Conservation (phyloP, 2,888 invertebrate species). For the Trachelus iudaicus region DNA sequence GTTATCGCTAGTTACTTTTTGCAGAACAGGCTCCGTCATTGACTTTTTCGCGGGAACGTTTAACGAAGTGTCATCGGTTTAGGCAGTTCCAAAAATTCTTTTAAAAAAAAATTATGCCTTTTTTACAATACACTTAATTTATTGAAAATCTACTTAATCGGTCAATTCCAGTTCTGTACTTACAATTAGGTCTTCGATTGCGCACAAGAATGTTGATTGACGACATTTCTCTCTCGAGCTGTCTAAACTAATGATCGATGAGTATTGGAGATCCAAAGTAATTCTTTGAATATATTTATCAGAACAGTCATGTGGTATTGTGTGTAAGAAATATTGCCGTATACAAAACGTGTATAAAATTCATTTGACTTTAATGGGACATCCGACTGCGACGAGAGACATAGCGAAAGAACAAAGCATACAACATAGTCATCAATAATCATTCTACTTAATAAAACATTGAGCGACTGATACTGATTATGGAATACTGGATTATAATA, state of each 20-base stretch:
- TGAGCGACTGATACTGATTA: conserved; percentile 2
- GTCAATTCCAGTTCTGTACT: background rate
- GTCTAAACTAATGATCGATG: background rate
- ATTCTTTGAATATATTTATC: background rate
- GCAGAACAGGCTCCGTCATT: background rate
- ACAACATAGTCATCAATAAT: conserved; percentile 5
- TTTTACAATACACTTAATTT: background rate
- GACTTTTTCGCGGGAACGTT: background rate
- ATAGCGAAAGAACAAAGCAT: conserved; percentile 13
- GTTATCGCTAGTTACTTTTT: background rate
- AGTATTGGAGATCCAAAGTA: background rate
- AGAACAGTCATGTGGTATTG: background rate
- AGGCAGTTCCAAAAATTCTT: background rate
- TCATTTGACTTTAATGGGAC: background rate
- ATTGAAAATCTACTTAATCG: background rate
- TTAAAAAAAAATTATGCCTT: background rate
- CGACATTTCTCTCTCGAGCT: background rate
- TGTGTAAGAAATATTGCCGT: no score
- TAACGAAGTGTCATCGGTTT: background rate
- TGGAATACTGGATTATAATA: conserved; percentile 9
- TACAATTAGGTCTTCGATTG: no score
- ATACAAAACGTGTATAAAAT: no score
- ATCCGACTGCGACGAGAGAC: background rate
- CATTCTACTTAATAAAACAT: conserved; percentile 3
- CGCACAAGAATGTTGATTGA: no score